phyloP scores from a whole-genome alignment of 2,888 invertebrate genomes.

The Morpho deidamia region DNA sequence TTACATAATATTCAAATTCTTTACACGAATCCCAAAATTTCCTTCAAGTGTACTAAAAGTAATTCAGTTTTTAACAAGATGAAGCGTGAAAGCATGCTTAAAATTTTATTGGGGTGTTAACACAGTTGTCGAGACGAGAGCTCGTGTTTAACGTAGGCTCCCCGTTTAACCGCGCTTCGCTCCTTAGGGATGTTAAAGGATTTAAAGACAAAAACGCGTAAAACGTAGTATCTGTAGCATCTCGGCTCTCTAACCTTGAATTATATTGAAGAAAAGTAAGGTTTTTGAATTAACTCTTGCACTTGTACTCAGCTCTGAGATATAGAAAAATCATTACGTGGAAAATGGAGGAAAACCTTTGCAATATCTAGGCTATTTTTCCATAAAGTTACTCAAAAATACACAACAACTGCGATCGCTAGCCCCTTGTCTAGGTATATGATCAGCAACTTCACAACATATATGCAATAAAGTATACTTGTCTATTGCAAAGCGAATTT shows the following conservation, averaged over 20 bases:
- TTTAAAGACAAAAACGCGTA: conserved; percentile 39
- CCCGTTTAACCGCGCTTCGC: conserved; percentile 45
- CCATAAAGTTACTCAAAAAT: neutral
- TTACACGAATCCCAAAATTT: conserved; percentile 10
- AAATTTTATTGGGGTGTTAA: conserved; percentile 52
- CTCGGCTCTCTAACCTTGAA: conserved; percentile 32
- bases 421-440: too few relatives aligned
- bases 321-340: too few relatives aligned
- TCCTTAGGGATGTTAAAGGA: conserved; percentile 45
- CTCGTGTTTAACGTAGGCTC: conserved; percentile 56
- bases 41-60: conserved; percentile 29
- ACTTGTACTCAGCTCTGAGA: neutral
- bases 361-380: neutral
- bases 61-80: conserved; percentile 36
- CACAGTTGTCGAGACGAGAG: conserved; percentile 44
- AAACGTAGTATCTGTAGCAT: conserved; percentile 36
- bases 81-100: conserved; percentile 42
- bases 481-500: too few relatives aligned
- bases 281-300: conserved; percentile 38
- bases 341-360: neutral
- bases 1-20: conserved; percentile 1
- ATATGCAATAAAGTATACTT: too few relatives aligned
- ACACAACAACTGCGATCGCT: neutral
- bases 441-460: too few relatives aligned
- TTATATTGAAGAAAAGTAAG: conserved; percentile 36